Base-by-base conservation (phyloP, 2,797 vertebrate species). In the Halcyon leucocephala region DNA sequence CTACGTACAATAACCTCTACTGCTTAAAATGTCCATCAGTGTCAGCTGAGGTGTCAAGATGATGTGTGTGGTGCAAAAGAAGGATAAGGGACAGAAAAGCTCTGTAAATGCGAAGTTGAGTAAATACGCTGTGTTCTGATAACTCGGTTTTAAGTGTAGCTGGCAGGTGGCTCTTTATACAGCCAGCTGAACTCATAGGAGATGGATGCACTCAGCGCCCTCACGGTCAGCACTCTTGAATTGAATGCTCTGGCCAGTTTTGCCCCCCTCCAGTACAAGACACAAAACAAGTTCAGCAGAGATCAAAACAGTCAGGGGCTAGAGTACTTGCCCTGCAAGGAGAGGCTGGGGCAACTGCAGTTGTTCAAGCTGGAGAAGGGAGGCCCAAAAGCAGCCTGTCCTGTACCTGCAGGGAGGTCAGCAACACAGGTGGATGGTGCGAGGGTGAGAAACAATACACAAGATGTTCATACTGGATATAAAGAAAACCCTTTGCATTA, bases 101-200 rank as follows among this genome's bases (percentile, higher is more conserved):
- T 78, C 31, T 66, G 31, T 42, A 62, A 55, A 58, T 37, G 14
- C 0, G 0, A 57, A 35, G 26, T 0, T n/a, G 46, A 44, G 25
- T 67, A 55, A 71, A 49, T 46, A 3, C 4, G 2, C 17, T 64
- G 31, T 58, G 52, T 60, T 84, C 44, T 55, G 52, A 3, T 66
- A 62, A 24, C 29, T 24, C n/a, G 31, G 26, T 48, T 54, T 54
- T 49, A 14, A 58, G 41, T 78, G 52, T 87, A 62, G 21, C 69
- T 90, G 91, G 4, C 67, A 37, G 41, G 19, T 49, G 41, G 37
- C 37, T 81, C 28, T 11, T 55, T 31, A 6, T 17, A 31, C 12
- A 49, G 25, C 12, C n/a, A 65, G 65, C 39, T 64, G 3, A 57
- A 57, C 12, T 17, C 21, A 0, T 19, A 19, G 21, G 80, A 52